These are phyloP conservation scores for Lepidocyrtinus sp. DNA, from an alignment of 2,888 invertebrate species.

Conservation along the genomic window DNA sequence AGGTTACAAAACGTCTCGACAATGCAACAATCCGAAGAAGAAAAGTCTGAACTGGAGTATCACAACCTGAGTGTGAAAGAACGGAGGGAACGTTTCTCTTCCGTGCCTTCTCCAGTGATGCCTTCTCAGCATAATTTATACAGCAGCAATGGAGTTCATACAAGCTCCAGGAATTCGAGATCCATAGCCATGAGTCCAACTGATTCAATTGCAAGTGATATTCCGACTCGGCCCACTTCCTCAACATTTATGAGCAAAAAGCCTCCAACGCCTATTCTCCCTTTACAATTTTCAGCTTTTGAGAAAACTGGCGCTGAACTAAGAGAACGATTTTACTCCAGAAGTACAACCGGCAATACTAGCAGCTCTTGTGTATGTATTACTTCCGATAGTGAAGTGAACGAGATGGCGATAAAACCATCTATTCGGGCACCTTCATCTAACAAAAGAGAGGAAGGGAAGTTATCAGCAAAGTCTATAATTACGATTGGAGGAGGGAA, in stretches of 20 bases:
- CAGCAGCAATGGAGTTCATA: background rate
- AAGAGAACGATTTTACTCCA: conserved; percentile 60
- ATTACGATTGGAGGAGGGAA: conserved; percentile 63
- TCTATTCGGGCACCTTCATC: background rate
- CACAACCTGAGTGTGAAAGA: conserved; percentile 43
- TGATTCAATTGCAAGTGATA: conserved; percentile 32
- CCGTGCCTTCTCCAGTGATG: conserved; percentile 59
- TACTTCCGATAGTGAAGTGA: conserved; percentile 6
- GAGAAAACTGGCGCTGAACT: conserved; percentile 66
- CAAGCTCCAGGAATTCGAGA: background rate
- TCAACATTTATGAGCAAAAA: conserved; percentile 43
- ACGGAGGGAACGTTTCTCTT: conserved; percentile 45
- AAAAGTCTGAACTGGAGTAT: conserved; percentile 28
- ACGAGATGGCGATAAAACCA: background rate
- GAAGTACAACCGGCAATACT: conserved; percentile 21
- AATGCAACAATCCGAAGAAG: background rate
- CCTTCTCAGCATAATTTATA: conserved; percentile 30
- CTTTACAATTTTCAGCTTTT: conserved; percentile 63
- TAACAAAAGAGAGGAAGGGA: conserved; percentile 11
- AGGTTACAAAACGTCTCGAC: no score
- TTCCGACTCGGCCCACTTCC: conserved; percentile 1
- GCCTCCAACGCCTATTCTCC: conserved; percentile 66
- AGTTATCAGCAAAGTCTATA: conserved; percentile 60
- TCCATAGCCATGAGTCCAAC: conserved; percentile 32
- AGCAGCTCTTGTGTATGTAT: conserved; percentile 14